phyloP scores from a whole-genome alignment of 2,113 vertebrate genomes.

The Cinclus cinclus region DNA sequence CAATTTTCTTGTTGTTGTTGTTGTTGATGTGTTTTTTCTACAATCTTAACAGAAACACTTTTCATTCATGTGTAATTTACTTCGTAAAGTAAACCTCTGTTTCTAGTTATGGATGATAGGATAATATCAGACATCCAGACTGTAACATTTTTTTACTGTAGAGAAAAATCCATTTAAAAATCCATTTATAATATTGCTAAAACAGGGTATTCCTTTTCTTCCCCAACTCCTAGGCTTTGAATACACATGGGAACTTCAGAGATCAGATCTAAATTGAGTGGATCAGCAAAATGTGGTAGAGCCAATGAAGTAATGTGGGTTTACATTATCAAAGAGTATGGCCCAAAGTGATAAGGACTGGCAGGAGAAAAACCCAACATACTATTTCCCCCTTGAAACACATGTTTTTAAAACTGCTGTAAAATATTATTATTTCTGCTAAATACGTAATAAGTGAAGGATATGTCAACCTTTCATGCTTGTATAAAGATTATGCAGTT shows the following conservation, averaged over 20 bases:
- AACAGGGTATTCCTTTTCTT: neutral
- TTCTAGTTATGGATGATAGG: neutral
- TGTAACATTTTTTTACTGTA: neutral
- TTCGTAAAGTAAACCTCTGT: neutral
- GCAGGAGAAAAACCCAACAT: neutral
- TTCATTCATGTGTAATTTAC: neutral
- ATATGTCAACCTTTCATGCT: neutral
- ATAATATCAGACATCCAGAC: neutral
- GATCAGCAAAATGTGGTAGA: neutral
- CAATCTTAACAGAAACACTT: neutral
- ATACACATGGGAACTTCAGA: neutral
- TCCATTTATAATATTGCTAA: neutral
- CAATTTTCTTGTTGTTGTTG: neutral
- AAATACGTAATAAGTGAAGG: neutral
- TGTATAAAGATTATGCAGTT: neutral
- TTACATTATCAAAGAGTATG: neutral
- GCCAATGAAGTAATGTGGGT: neutral
- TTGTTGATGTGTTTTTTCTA: neutral
- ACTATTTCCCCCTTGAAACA: neutral
- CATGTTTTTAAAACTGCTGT: neutral
- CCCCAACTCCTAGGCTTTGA: neutral
- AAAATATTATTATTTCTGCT: slow-evolving; percentile 17
- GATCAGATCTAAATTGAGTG: slow-evolving; percentile 25
- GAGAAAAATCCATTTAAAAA: slow-evolving; percentile 10
- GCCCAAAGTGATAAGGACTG: neutral